phyloP scores from a whole-genome alignment of 1,140 invertebrate species.

The Steinernema khuongi region DNA sequence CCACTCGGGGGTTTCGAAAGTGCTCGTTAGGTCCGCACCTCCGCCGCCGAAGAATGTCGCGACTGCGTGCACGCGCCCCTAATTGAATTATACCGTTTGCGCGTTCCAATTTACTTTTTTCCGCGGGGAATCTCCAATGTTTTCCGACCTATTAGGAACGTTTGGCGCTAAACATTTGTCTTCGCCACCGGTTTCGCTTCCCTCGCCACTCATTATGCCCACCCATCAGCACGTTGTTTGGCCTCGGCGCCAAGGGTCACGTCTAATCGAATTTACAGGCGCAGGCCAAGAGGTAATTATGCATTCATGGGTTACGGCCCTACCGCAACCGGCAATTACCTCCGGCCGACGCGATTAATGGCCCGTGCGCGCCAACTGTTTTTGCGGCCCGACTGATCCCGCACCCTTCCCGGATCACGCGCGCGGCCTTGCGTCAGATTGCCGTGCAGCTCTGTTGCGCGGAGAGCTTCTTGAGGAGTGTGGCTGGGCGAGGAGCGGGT shows the following conservation, averaged over 20 bases:
- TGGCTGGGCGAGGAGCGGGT: no score
- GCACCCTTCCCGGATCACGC: not conserved
- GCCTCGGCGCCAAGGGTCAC: not conserved
- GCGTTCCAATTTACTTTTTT: conserved; percentile 15
- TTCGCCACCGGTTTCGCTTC: not conserved
- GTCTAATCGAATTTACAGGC: not conserved
- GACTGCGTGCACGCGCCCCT: not conserved
- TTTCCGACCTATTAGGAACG: not conserved
- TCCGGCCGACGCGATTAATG: not conserved
- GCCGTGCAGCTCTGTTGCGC: no score
- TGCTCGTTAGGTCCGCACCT: no score
- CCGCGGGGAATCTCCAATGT: not conserved
- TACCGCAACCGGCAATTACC: conserved; percentile 6
- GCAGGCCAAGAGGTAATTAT: not conserved
- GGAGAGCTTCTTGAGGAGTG: no score
- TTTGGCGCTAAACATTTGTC: not conserved
- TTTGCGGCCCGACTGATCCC: not conserved
- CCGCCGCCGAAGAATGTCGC: not conserved
- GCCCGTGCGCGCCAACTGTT: conserved; percentile 3
- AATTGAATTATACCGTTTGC: not conserved
- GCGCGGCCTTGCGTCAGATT: no score
- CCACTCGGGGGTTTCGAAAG: no score
- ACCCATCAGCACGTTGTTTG: not conserved
- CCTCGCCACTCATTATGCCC: not conserved
- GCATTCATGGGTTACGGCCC: conserved; percentile 4